Percentiles rank a stretch among this genome's conserved stretches.
Evolutionary conservation across 1,140 invertebrate genomes (phyloP).

Genomic region (Sycophila sp.): DNA sequence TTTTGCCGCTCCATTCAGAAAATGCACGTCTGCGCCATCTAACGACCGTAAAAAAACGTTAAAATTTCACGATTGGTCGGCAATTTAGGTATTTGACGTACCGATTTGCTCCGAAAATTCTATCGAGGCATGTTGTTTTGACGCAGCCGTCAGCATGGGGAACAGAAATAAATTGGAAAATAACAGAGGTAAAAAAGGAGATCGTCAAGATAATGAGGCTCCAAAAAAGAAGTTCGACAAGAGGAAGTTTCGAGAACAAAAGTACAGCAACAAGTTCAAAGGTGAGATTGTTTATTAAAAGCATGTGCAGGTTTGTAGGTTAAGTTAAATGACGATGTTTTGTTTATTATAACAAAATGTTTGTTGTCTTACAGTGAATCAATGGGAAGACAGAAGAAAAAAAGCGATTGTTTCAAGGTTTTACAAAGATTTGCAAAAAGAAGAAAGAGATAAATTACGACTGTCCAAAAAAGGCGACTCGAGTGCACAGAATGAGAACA

Average conservation of each 20-base stretch:
- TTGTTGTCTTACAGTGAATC: conserved; percentile 60
- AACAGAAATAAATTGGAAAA: background rate
- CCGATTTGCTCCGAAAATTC: background rate
- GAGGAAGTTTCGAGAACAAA: conserved; percentile 71
- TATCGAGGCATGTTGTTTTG: background rate
- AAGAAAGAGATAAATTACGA: conserved; percentile 46
- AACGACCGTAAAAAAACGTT: background rate
- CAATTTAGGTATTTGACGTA: background rate
- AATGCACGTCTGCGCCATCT: background rate
- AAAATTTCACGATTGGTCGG: background rate
- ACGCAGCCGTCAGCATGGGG: background rate
- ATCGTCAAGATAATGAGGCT: background rate
- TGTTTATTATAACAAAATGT: conserved; percentile 1
- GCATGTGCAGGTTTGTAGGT: conserved; percentile 37
- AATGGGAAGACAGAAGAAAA: conserved; percentile 73
- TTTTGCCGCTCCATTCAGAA: background rate
- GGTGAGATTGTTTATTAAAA: conserved; percentile 46
- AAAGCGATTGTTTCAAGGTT: conserved; percentile 67
- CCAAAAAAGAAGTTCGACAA: conserved; percentile 71
- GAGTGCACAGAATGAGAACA: background rate
- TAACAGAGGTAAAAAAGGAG: conserved; percentile 12
- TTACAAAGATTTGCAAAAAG: conserved; percentile 69
- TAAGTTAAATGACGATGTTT: too few species aligned
- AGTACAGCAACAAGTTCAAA: conserved; percentile 76
- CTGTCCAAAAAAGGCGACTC: conserved; percentile 2